Percentiles rank a stretch among this genome's conserved stretches.
Evolutionary conservation across 2,113 vertebrate genomes (phyloP).

Genomic region (Chrysochloris asiatica): DNA sequence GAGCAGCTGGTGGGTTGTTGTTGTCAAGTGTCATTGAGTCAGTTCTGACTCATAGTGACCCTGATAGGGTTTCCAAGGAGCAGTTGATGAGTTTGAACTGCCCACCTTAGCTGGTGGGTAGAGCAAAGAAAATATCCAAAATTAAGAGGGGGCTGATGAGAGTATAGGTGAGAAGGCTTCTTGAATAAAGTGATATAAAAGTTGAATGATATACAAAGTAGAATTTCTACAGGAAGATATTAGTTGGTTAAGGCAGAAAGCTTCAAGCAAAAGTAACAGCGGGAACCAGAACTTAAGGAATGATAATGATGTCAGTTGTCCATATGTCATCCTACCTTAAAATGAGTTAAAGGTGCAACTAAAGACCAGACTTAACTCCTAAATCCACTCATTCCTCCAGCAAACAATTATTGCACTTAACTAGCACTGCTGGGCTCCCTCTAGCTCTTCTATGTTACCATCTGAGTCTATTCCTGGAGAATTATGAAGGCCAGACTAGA

Average conservation of each 20-base stretch:
- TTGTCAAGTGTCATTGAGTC: too few species aligned
- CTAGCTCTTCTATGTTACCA: neutral
- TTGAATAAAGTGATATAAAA: constrained; percentile 27
- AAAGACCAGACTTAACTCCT: neutral
- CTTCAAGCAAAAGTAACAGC: neutral
- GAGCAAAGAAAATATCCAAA: constrained; percentile 9
- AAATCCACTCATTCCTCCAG: neutral
- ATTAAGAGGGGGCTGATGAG: neutral
- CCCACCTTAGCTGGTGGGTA: too few species aligned
- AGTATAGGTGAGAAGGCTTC: neutral
- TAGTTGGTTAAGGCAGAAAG: neutral
- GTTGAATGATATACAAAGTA: neutral
- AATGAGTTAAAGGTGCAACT: neutral
- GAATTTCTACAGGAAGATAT: neutral
- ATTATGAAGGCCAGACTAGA: neutral
- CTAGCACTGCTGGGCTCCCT: neutral
- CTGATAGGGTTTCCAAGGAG: too few species aligned
- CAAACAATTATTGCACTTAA: neutral
- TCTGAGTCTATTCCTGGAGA: neutral
- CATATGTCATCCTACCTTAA: neutral
- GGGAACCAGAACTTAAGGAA: neutral
- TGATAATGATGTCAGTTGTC: neutral
- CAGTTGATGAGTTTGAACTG: too few species aligned
- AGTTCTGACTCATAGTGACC: too few species aligned
- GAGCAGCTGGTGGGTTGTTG: too few species aligned